phyloP scores from a whole-genome alignment of 2,113 vertebrate genomes.

The Leptobrachium ailaonicum region DNA sequence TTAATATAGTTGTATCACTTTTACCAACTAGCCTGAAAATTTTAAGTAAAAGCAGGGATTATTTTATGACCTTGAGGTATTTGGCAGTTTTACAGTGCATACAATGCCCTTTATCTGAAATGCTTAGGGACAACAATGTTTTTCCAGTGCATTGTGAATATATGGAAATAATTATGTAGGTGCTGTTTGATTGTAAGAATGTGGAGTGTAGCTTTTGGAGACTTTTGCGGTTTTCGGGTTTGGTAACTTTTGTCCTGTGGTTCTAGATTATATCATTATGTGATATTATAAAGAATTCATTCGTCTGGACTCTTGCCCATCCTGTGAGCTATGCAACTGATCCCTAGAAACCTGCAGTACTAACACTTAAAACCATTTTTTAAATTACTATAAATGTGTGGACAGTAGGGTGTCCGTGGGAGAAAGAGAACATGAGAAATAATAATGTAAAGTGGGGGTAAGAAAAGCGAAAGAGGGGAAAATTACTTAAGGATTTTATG shows the following conservation, averaged over 20 bases:
- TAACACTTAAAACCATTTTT: too few relatives aligned
- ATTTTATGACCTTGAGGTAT: constrained; percentile 16
- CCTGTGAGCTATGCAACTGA: background rate
- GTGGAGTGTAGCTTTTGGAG: background rate
- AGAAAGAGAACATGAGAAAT: too few relatives aligned
- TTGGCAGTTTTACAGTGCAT: constrained; percentile 31
- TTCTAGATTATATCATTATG: constrained; percentile 11
- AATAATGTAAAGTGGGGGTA: too few relatives aligned
- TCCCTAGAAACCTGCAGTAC: too few relatives aligned
- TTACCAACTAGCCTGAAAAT: constrained; percentile 16
- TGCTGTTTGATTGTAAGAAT: constrained; percentile 35
- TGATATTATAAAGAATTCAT: background rate
- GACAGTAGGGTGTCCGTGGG: too few relatives aligned
- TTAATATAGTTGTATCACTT: background rate
- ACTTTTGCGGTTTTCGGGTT: background rate
- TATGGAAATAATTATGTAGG: constrained; percentile 39
- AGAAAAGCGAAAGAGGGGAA: too few relatives aligned
- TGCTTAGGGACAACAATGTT: background rate
- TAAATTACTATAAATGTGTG: too few relatives aligned
- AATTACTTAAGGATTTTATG: too few relatives aligned
- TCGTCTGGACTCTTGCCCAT: background rate
- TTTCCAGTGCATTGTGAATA: constrained; percentile 18
- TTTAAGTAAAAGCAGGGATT: background rate
- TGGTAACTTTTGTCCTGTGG: background rate
- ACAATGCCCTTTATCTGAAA: constrained; percentile 30